phyloP scores from a whole-genome alignment of 64 coral and sea anemone species.

The Montipora sp. region DNA sequence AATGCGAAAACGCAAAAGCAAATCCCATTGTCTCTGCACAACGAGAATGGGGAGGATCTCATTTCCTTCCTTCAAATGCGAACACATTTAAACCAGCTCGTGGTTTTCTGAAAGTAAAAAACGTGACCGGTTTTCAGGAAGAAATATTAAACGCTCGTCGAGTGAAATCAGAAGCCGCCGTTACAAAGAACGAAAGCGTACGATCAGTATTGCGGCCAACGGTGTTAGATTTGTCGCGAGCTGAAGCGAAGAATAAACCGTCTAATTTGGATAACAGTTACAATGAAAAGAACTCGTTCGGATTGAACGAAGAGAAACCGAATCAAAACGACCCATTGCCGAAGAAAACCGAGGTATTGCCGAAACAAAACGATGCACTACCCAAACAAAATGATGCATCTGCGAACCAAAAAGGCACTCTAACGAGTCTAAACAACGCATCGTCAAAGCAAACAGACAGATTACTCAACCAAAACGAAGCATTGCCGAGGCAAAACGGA shows the following conservation, averaged over 20 bases:
- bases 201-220: background rate
- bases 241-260: background rate
- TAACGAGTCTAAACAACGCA: too few species aligned
- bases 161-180: background rate
- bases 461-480: background rate
- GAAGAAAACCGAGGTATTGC: too few species aligned
- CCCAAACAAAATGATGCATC: too few species aligned
- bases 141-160: background rate
- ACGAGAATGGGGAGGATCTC: background rate
- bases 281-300: background rate
- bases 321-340: background rate
- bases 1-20: background rate
- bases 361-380: too few species aligned
- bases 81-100: background rate
- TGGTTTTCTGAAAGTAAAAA: background rate
- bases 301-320: background rate
- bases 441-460: too few species aligned
- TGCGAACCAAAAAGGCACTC: too few species aligned
- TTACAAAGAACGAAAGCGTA: constrained; percentile 7
- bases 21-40: background rate
- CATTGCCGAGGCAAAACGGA: background rate
- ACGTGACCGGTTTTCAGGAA: background rate
- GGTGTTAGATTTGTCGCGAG: constrained; percentile 17
- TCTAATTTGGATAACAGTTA: background rate
- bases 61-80: background rate